phyloP scores from a whole-genome alignment of 1,140 invertebrate species.

The Pomacea maculata region DNA sequence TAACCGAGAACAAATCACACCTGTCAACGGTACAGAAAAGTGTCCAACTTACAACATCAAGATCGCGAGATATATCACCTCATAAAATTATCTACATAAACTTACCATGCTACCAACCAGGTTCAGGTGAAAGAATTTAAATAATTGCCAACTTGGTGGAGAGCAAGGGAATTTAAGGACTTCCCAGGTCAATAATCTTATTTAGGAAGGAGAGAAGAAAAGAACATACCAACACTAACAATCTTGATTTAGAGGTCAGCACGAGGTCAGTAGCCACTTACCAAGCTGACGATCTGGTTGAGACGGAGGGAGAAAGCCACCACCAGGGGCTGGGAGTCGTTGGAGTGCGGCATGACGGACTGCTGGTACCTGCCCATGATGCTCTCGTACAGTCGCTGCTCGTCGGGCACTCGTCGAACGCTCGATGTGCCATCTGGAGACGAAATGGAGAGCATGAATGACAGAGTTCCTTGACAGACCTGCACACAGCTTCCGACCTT shows the following conservation, averaged over 20 bases:
- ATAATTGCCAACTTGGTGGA: neutral
- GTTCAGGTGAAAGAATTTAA: slow-evolving; percentile 2
- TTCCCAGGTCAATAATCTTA: neutral
- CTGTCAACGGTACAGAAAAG: too few relatives aligned
- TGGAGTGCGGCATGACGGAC: slow-evolving; percentile 54
- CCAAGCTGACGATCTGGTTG: slow-evolving; percentile 63
- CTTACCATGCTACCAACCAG: too few relatives aligned
- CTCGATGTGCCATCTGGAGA: slow-evolving; percentile 68
- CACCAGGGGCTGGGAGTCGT: slow-evolving; percentile 45
- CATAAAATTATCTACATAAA: too few relatives aligned
- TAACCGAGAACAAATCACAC: too few relatives aligned
- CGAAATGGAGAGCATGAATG: neutral
- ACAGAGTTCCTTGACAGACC: too few relatives aligned
- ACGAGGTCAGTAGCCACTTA: slow-evolving; percentile 27
- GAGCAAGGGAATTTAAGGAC: neutral
- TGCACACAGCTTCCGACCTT: too few relatives aligned
- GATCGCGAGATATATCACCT: too few relatives aligned
- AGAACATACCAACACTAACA: neutral
- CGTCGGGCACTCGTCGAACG: slow-evolving; percentile 71
- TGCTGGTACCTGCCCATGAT: slow-evolving; percentile 58
- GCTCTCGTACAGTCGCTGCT: slow-evolving; percentile 55
- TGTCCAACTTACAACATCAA: too few relatives aligned
- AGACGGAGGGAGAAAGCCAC: slow-evolving; percentile 58
- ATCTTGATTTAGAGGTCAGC: neutral
- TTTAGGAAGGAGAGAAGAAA: neutral